phyloP scores from a whole-genome alignment of 2,888 invertebrate genomes.

The Rotaria sp. region DNA sequence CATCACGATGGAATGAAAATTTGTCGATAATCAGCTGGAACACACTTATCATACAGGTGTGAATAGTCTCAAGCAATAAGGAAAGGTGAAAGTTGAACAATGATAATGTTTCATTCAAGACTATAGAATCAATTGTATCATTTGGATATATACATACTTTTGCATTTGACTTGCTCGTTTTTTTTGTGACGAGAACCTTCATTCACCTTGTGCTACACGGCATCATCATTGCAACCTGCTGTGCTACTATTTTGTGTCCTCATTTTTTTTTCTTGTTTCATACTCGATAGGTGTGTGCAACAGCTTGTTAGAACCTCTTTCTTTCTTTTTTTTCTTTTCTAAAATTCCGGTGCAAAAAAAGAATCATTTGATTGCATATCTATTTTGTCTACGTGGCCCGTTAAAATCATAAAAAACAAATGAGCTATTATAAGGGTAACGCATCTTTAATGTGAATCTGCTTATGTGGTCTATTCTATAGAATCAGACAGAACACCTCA shows the following conservation, averaged over 20 bases:
- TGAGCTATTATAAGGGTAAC: too few relatives aligned
- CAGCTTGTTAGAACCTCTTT: slow-evolving; percentile 16
- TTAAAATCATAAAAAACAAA: not conserved
- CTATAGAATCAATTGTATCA: not conserved
- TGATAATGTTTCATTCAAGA: not conserved
- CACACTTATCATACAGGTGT: not conserved
- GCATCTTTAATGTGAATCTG: too few relatives aligned
- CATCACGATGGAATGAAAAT: not conserved
- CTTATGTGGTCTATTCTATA: not conserved
- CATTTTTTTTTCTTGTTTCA: not conserved
- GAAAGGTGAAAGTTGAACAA: not conserved
- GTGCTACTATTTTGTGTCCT: not conserved
- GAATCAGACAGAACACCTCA: not conserved
- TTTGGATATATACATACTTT: not conserved
- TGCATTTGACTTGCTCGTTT: too few relatives aligned
- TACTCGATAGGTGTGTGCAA: not conserved
- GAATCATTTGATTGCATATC: not conserved
- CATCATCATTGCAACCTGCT: slow-evolving; percentile 16
- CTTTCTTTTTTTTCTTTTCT: not conserved
- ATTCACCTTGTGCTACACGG: not conserved
- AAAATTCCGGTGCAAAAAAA: not conserved
- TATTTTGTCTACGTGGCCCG: not conserved
- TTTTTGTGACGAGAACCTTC: not conserved
- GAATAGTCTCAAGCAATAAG: not conserved
- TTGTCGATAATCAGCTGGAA: not conserved